Conservation (phyloP, 2,113 vertebrate genomes). For the Paratilapia polleni region DNA sequence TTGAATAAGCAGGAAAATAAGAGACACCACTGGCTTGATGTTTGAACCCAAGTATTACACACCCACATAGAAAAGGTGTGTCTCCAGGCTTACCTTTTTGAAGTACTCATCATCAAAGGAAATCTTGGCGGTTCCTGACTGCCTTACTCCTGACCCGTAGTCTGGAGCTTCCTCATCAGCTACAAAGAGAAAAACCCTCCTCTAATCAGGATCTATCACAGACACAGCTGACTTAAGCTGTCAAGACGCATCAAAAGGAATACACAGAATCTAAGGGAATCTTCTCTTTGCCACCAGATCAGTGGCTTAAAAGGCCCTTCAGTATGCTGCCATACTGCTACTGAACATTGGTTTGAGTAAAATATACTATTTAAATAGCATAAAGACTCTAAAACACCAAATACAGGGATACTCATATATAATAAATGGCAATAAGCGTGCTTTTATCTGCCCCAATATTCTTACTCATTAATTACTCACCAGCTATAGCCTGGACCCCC, state of each 20-base stretch:
- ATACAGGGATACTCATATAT: neutral
- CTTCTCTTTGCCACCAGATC: neutral
- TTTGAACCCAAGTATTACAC: neutral
- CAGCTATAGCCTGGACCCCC: conserved; percentile 96
- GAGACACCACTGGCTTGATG: neutral
- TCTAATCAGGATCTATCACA: conserved; percentile 44
- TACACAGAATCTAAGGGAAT: conserved; percentile 4
- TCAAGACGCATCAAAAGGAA: conserved; percentile 38
- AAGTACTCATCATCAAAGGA: conserved; percentile 98
- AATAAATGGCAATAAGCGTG: neutral
- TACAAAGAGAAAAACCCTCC: conserved; percentile 64
- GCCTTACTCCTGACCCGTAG: conserved; percentile 96
- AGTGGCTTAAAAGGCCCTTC: neutral
- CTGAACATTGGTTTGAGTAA: neutral
- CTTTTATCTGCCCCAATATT: neutral
- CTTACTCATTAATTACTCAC: conserved; percentile 78
- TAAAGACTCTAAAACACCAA: neutral
- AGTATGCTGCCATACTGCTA: neutral
- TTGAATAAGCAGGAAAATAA: neutral
- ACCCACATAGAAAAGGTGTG: neutral
- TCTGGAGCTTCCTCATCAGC: conserved; percentile 98
- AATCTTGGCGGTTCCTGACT: conserved; percentile 98
- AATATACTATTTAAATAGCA: neutral
- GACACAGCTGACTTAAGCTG: conserved; percentile 6
- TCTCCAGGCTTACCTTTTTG: conserved; percentile 84